Conservation (phyloP, 2,113 vertebrate species). For the Semnornis frantzii region DNA sequence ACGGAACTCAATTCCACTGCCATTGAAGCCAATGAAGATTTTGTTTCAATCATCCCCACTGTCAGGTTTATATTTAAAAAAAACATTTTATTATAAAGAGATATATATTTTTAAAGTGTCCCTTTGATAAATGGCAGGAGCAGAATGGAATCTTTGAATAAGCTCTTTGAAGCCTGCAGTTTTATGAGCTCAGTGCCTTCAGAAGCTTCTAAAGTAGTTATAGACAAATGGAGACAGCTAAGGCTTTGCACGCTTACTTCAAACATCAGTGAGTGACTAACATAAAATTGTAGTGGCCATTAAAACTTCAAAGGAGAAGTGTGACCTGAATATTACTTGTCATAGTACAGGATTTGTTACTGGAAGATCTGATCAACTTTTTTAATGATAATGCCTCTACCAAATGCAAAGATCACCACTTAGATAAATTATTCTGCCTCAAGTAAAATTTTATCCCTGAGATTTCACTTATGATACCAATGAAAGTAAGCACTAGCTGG, state of each 20-base stretch:
- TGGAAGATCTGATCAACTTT: constrained; percentile 40
- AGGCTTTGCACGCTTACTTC: constrained; percentile 62
- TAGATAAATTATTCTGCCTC: not conserved
- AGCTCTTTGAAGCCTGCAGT: constrained; percentile 69
- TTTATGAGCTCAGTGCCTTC: constrained; percentile 68
- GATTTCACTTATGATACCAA: not conserved
- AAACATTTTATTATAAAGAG: constrained; percentile 60
- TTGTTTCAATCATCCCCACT: constrained; percentile 48
- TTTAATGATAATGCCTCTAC: constrained; percentile 9
- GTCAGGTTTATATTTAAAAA: constrained; percentile 40
- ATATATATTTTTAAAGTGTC: constrained; percentile 54
- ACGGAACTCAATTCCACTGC: not conserved
- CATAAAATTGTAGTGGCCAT: constrained; percentile 69
- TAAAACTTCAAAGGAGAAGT: constrained; percentile 68
- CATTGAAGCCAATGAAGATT: constrained; percentile 41
- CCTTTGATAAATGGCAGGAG: constrained; percentile 49
- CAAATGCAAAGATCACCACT: constrained; percentile 8
- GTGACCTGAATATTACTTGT: constrained; percentile 63
- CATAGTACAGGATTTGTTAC: not conserved
- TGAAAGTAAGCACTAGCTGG: not conserved
- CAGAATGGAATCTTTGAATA: constrained; percentile 60
- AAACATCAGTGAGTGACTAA: constrained; percentile 65
- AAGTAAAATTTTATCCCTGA: constrained; percentile 15
- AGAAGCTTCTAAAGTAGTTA: constrained; percentile 70
- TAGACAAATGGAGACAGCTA: constrained; percentile 65